phyloP scores from a whole-genome alignment of 2,888 invertebrate species.

The Eupithecia subfuscata region DNA sequence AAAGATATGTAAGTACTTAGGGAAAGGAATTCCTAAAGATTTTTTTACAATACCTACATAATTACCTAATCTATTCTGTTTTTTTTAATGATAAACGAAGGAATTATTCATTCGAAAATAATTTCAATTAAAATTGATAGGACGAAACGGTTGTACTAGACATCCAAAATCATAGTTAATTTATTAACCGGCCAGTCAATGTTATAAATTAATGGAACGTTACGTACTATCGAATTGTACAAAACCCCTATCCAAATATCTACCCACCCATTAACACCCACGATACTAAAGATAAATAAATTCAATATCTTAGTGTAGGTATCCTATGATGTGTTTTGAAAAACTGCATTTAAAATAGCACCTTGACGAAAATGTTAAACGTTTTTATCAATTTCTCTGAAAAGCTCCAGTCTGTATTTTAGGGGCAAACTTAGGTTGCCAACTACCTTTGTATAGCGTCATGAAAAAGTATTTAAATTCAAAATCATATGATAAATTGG shows the following conservation, averaged over 20 bases:
- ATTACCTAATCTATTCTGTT: neutral
- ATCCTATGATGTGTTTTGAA: conserved; percentile 17
- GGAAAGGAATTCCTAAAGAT: no score
- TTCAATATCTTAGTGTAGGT: neutral
- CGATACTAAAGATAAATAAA: neutral
- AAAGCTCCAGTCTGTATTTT: neutral
- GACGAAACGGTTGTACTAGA: neutral
- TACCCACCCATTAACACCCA: conserved; percentile 2
- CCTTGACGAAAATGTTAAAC: conserved; percentile 28
- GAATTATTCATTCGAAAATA: neutral
- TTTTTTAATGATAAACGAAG: neutral
- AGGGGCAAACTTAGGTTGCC: neutral
- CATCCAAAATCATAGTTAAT: neutral
- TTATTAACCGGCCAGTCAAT: neutral
- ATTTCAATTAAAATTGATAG: neutral
- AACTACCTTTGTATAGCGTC: neutral
- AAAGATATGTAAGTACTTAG: no score
- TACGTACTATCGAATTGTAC: neutral
- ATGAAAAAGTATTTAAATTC: neutral
- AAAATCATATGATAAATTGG: neutral
- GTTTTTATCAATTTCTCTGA: conserved; percentile 21
- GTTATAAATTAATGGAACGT: neutral
- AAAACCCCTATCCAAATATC: neutral
- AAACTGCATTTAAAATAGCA: conserved; percentile 34
- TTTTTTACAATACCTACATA: no score